Evolutionary conservation across 2,797 vertebrate genomes (phyloP), one percentile per base, ranked within the genome.

Genomic region (Malurus leucopterus): DNA sequence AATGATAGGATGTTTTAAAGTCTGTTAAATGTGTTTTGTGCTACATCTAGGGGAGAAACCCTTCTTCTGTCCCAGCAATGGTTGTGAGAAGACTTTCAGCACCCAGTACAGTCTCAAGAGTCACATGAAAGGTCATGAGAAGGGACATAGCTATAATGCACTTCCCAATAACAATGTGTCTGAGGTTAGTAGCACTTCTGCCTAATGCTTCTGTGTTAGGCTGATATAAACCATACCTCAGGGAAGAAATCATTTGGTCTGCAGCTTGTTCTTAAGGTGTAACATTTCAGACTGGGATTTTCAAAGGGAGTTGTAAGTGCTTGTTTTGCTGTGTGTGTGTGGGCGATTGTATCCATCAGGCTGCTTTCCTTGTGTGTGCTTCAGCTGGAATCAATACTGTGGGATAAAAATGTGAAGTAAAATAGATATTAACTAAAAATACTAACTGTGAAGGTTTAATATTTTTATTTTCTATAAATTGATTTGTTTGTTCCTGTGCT

Each of bases 71-170:
- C 98, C 99, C 80, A 99, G 98, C 81, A 97, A 99, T 4, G 99
- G 99, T 93, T 99, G 99, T 95, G 99, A 98, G 97, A 99, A 99
- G 98, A 98, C 98, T 11, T 99, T 99, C 51, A 99, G 99, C 97
- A 99, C 99, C 82, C 99, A 99, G 38, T 99, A 99, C 94, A 99
- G 99, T 94, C 97, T 99, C 86, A 99, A 99, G 97, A 99, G 99
- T 96, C 99, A 99, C 96, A 98, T 99, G 96, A 98, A 99, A 78
- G 99, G 98, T 94, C 99, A 99, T 1, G 99, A 99, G 94, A 99
- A 99, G 96, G 98, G 98, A 91, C 97, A 98, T 69, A 74, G 97
- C 20, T 99, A 98, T 93, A 98, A 91, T 43, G 96, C 98, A 91
- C 97, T 98, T 92, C 97, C 98, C 92, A 97, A 95, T 84, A 98